Conservation (phyloP, 2,888 invertebrate genomes). For the Conomelus anceps region DNA sequence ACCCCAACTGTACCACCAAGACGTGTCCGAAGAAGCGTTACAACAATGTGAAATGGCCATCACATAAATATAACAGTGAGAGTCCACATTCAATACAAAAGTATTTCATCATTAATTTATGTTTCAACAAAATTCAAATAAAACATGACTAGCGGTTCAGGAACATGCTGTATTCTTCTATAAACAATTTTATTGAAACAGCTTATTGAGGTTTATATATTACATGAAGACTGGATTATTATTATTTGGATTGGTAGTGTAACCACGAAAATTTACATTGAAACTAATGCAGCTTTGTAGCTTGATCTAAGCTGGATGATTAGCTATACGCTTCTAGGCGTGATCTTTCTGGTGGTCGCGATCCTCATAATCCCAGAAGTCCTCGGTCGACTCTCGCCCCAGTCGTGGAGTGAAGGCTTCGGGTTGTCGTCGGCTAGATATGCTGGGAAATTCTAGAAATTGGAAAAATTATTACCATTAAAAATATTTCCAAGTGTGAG, state of each 20-base stretch:
- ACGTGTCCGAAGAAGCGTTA: too few relatives aligned
- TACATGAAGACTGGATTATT: background rate
- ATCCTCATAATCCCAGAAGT: constrained; percentile 14
- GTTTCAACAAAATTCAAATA: background rate
- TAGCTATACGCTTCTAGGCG: background rate
- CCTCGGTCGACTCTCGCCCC: constrained; percentile 21
- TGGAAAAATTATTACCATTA: background rate
- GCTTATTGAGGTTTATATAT: background rate
- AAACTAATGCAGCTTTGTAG: background rate
- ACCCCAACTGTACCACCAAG: too few relatives aligned
- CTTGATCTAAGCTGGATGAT: background rate
- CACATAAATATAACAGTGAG: too few relatives aligned
- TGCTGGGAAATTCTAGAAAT: constrained; percentile 18
- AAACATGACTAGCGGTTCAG: background rate
- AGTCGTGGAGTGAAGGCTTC: constrained; percentile 20
- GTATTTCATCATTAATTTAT: too few relatives aligned
- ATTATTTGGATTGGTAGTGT: background rate
- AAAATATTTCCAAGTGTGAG: too few relatives aligned
- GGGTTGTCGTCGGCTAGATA: constrained; percentile 6
- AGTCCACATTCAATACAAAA: too few relatives aligned
- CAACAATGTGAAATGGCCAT: too few relatives aligned
- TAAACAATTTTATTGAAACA: background rate
- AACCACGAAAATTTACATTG: background rate
- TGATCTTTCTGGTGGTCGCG: background rate
- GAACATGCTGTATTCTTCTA: background rate